Evolutionary conservation across 2,797 vertebrate species (phyloP).

Genomic region (Pantherophis vulpinus): DNA sequence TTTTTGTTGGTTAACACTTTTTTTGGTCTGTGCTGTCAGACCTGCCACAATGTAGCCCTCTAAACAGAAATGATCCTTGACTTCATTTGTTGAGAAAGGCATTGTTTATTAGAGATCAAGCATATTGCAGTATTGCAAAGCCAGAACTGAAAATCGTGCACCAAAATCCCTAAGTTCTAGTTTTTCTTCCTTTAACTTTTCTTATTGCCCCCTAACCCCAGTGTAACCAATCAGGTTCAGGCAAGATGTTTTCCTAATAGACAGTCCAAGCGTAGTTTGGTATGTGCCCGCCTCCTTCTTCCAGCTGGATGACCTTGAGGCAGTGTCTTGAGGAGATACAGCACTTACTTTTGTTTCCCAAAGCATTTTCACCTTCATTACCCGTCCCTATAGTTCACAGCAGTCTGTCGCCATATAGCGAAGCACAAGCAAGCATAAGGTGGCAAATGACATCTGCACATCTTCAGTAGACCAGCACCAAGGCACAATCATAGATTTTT

Average conservation of each 20-base stretch:
- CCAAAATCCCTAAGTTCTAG: no score
- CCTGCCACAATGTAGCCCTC: background rate
- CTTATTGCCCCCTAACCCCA: no score
- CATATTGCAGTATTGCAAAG: background rate
- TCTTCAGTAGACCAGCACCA: background rate
- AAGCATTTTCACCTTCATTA: background rate
- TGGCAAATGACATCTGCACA: background rate
- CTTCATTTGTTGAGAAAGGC: background rate
- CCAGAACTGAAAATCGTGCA: background rate
- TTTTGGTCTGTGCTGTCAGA: background rate
- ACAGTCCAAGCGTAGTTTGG: no score
- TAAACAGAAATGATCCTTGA: background rate
- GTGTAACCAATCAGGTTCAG: no score
- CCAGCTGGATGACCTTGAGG: no score
- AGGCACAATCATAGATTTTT: background rate
- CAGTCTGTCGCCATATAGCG: background rate
- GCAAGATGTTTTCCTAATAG: no score
- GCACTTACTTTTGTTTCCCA: no score
- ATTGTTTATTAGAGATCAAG: background rate
- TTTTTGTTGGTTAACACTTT: background rate
- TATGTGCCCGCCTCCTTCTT: no score
- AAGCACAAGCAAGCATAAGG: background rate
- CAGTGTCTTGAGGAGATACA: no score
- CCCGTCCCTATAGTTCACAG: background rate
- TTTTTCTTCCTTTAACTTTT: no score